Evolutionary conservation across 2,113 vertebrate species (phyloP).

Genomic region (Triplophysa dalaica): DNA sequence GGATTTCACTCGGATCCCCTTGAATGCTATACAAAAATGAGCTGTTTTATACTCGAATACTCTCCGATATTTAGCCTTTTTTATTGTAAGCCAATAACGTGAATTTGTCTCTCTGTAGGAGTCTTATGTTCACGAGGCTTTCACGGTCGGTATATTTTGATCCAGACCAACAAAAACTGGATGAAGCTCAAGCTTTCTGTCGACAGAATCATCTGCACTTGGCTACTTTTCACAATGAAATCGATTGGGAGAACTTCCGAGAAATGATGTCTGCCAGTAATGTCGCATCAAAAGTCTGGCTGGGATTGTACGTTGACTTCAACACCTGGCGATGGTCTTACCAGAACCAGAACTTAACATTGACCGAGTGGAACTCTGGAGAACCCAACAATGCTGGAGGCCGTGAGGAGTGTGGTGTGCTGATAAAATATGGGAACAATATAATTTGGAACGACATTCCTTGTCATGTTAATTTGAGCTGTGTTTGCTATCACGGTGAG

Average conservation of each 20-base stretch:
- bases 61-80: too few relatives aligned
- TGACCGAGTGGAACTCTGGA: neutral
- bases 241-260: neutral
- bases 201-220: neutral
- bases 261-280: neutral
- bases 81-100: too few relatives aligned
- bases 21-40: too few relatives aligned
- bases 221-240: neutral
- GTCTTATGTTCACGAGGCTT: neutral
- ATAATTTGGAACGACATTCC: neutral
- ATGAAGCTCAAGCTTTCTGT: neutral
- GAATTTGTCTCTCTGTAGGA: neutral
- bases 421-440: fast-evolving
- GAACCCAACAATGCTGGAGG: neutral
- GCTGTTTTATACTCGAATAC: too few relatives aligned
- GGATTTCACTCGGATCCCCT: too few relatives aligned
- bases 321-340: neutral
- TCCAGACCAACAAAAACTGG: neutral
- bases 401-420: neutral
- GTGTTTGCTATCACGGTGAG: conserved; percentile 1
- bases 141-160: neutral
- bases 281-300: neutral
- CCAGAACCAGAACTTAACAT: neutral
- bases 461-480: neutral
- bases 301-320: neutral